Evolutionary conservation across 1,140 invertebrate genomes (phyloP), one percentile per base, ranked within the genome.

Genomic region (Drosophila sturtevanti): DNA sequence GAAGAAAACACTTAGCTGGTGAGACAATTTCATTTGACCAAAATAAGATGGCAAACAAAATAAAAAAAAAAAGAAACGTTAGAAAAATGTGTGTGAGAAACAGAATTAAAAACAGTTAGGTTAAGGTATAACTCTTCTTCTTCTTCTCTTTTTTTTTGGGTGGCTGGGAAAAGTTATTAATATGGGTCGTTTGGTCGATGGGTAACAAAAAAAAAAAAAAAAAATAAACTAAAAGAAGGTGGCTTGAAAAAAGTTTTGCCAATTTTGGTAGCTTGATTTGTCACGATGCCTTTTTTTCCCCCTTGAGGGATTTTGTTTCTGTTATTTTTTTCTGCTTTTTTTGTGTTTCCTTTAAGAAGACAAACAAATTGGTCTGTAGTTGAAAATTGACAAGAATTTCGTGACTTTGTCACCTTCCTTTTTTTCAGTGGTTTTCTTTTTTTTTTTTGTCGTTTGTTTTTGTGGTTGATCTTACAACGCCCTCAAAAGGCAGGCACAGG

Each of bases 371-470:
- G 90, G 90, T 91, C 90, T 90, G 84, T 90, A 91, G 87, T 91
- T 87, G 85, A 91, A 91, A 91, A 91, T 91, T 91, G 90, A 91
- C 90, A 91, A 91, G 90, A 91, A 91, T 90, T 91, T 91, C 90
- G 90, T 91, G 90, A 91, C 90, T 91, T 91, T 91, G 90, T 91
- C 90, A 91, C 90, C 90, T 91, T 87, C 89, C 85, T 90, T 87
- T 86, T 31, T 69, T 58, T 62, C 62, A 74, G 61, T 78, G 71
- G 68, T 71, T 58, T 70, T 59, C 58, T 63, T 64, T 52, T 64
- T 35, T 51, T 54, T 27, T 11, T 11, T 18, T 16, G 31, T 34
- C 48, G 59, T 73, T 72, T 56, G 22, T 24, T 27, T 37, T 56
- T 73, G 72, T 37, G 48, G 63, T 62, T 65, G 78, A 80, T 74